These are phyloP conservation scores for Calypte anna DNA, from an alignment of 2,113 vertebrate genomes.

Conservation along the genomic window DNA sequence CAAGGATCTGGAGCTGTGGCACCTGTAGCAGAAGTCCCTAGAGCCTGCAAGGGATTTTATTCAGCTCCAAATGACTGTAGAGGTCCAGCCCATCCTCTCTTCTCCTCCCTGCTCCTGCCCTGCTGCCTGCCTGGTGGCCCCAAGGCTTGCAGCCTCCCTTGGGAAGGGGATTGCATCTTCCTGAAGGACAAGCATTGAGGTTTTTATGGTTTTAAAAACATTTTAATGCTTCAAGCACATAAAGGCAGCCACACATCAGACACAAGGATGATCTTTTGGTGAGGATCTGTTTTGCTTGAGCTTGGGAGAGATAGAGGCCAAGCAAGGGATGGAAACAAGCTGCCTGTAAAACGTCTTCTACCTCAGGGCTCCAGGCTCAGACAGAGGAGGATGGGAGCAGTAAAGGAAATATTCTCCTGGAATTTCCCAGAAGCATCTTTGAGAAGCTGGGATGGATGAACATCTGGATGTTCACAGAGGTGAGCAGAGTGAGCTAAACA, in stretches of 20 bases:
- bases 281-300: background rate
- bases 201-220: too few relatives aligned
- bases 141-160: background rate
- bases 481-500: background rate
- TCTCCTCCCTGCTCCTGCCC: background rate
- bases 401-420: background rate
- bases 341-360: background rate
- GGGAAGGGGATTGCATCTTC: background rate
- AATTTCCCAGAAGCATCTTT: background rate
- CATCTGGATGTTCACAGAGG: background rate
- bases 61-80: background rate
- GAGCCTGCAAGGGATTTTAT: background rate
- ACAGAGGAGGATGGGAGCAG: background rate
- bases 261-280: background rate
- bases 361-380: background rate
- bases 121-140: fast-evolving
- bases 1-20: background rate
- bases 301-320: background rate
- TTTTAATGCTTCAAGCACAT: background rate
- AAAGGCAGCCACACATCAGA: background rate
- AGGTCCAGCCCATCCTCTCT: background rate
- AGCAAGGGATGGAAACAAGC: background rate
- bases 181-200: background rate
- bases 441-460: background rate
- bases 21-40: background rate